Conservation (phyloP, 2,113 vertebrate species). For the Panurus biarmicus region DNA sequence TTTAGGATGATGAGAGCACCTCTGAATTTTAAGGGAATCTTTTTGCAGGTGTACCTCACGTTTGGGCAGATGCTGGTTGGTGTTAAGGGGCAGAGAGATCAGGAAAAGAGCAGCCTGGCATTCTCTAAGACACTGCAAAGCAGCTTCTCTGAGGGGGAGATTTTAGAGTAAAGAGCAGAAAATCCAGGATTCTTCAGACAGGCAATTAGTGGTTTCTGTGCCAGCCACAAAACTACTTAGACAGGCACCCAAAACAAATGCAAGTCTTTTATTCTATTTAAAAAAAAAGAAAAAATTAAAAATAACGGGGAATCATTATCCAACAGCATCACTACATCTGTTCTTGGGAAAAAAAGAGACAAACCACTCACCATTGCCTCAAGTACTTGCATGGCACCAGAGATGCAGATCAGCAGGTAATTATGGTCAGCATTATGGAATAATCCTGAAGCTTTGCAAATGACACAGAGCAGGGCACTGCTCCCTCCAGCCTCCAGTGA, state of each 20-base stretch:
- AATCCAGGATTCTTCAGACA: not conserved
- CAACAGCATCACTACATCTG: not conserved
- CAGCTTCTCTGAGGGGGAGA: not conserved
- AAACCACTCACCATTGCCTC: not conserved
- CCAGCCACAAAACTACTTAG: not conserved
- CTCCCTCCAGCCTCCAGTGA: not conserved
- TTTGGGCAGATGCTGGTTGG: not conserved
- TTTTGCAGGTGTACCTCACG: rapidly evolving
- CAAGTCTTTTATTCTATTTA: not conserved
- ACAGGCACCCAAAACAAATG: not conserved
- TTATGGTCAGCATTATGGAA: rapidly evolving
- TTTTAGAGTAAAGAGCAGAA: not conserved
- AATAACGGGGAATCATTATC: not conserved
- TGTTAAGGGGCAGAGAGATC: not conserved
- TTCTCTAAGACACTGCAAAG: not conserved
- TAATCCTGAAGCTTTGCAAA: not conserved
- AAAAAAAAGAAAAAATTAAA: too few species aligned
- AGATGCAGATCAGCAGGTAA: not conserved
- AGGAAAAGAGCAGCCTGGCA: not conserved
- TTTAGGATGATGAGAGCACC: not conserved
- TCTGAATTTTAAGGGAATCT: not conserved
- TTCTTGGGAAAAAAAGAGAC: not conserved
- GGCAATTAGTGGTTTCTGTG: not conserved
- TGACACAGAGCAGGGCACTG: rapidly evolving
- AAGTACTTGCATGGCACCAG: not conserved